These are phyloP conservation scores for Lates japonicus DNA, from an alignment of 2,797 vertebrate species.

Conservation along the genomic window DNA sequence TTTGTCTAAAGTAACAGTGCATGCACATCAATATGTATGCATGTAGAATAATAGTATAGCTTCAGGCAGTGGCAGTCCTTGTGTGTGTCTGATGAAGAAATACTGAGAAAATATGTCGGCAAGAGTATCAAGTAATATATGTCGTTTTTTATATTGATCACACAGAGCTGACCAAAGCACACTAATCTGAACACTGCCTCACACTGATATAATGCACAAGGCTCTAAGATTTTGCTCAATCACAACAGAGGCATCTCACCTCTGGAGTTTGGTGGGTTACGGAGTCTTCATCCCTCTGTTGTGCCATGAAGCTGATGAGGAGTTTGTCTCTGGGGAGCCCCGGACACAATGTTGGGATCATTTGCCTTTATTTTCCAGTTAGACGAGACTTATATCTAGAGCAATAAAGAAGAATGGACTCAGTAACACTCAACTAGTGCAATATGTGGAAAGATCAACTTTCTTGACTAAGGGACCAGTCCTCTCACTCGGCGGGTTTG, in stretches of 20 bases:
- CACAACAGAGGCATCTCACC: conserved; percentile 67
- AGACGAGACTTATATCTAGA: conserved; percentile 87
- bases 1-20: not conserved
- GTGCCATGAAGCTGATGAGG: conserved; percentile 92
- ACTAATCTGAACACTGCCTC: not conserved
- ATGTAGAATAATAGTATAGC: not conserved
- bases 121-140: not conserved
- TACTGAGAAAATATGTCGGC: not conserved
- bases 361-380: conserved; percentile 85
- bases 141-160: not conserved
- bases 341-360: conserved; percentile 88
- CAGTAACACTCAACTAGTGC: not conserved
- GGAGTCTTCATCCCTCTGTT: conserved; percentile 83
- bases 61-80: not conserved
- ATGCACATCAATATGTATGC: not conserved
- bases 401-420: not conserved
- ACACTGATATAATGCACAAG: not conserved
- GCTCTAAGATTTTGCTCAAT: not conserved
- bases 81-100: not conserved
- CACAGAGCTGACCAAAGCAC: not conserved
- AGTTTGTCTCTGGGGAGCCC: conserved; percentile 94
- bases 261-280: conserved; percentile 58
- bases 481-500: conserved; percentile 76
- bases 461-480: not conserved
- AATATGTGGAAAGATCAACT: not conserved